Conservation (phyloP, 2,888 invertebrate genomes). For the Aproaerema taeniolella region DNA sequence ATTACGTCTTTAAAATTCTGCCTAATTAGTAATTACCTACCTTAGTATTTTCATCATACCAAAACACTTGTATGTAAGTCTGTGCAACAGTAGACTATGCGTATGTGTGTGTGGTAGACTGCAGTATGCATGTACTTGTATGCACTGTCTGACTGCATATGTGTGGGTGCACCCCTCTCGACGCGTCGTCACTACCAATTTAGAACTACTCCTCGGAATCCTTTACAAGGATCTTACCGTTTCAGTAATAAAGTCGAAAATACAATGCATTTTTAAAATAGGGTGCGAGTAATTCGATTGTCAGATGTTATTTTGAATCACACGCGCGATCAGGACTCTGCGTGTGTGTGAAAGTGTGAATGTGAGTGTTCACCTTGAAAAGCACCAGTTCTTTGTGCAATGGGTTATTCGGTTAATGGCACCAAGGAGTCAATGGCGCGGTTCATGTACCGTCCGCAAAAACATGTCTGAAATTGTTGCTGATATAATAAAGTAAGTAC, state of each 20-base stretch:
- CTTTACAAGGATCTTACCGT: constrained; percentile 23
- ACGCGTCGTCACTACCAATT: constrained; percentile 42
- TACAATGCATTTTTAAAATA: constrained; percentile 17
- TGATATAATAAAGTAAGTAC: no score
- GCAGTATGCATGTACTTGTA: constrained; percentile 46
- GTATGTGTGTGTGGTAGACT: constrained; percentile 51
- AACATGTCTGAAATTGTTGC: not conserved
- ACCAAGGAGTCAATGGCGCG: constrained; percentile 75
- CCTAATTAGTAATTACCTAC: no score
- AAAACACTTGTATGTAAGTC: no score
- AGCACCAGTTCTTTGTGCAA: constrained; percentile 75
- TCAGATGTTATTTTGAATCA: constrained; percentile 63
- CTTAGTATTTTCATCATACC: no score
- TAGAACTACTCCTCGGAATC: not conserved
- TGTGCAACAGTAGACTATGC: not conserved
- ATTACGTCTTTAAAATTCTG: no score
- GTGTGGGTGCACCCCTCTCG: constrained; percentile 67
- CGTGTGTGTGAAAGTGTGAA: constrained; percentile 20
- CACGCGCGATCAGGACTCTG: constrained; percentile 32
- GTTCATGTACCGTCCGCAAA: constrained; percentile 55
- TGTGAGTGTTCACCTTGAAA: constrained; percentile 77
- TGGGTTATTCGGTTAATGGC: constrained; percentile 79
- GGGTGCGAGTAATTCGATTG: no score
- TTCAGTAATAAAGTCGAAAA: constrained; percentile 24
- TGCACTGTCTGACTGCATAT: constrained; percentile 35